Percentiles rank a stretch among this genome's conserved stretches.
Evolutionary conservation across 2,113 vertebrate species (phyloP).

Genomic region (Tinamus guttatus): DNA sequence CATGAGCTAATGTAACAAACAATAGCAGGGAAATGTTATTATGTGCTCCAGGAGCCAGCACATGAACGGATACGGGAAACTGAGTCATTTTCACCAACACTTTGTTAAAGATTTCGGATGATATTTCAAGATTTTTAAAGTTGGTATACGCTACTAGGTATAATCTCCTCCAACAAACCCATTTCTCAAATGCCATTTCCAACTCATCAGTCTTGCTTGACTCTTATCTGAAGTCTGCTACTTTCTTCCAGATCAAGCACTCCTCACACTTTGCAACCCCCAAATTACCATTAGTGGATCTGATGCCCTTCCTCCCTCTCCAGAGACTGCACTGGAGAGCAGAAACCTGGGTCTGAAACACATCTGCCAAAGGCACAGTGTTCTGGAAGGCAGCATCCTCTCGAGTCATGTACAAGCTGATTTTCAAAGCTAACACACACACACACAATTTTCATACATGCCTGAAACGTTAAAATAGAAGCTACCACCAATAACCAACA

Average conservation of each 20-base stretch:
- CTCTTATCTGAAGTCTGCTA: not conserved
- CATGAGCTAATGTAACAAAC: not conserved
- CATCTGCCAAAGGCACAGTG: not conserved
- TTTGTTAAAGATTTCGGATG: not conserved
- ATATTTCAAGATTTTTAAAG: not conserved
- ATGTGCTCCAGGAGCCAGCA: not conserved
- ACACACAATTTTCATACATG: not conserved
- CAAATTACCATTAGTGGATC: not conserved
- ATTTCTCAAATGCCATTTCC: not conserved
- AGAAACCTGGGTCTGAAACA: not conserved
- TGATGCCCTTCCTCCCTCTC: not conserved
- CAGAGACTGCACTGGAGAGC: slow-evolving; percentile 14
- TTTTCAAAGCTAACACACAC: not conserved
- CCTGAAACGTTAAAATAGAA: not conserved
- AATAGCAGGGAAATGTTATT: not conserved
- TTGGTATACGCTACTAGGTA: not conserved
- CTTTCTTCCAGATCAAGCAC: not conserved
- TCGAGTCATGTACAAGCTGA: not conserved
- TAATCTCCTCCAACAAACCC: not conserved
- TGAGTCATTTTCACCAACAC: not conserved
- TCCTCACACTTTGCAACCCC: not conserved
- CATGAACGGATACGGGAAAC: not conserved
- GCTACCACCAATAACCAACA: not conserved
- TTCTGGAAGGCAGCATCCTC: not conserved
- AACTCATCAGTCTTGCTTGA: not conserved